Evolutionary conservation across 1,140 invertebrate species (phyloP), one percentile per base, ranked within the genome.

Genomic region (Chrysopa pallens): DNA sequence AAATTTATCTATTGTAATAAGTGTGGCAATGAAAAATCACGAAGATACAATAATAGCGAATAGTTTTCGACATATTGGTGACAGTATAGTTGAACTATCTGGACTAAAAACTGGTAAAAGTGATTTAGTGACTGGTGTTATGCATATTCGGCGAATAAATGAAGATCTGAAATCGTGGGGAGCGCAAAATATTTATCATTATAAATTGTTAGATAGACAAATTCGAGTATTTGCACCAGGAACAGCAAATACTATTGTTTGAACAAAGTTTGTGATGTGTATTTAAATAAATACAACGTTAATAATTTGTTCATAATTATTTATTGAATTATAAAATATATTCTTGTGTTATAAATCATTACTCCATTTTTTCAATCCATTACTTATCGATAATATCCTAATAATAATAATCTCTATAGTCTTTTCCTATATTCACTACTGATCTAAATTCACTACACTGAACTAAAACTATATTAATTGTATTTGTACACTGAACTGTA

Each of bases 201-300:
- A 73, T 48, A 81, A 78, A 62, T 63, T 81, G 41, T 72, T 70
- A 51, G 78, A 83, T 60, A 69, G 72, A 54, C 75, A 78, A 53
- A 68, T 84, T 7, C 77, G 76, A 54, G 64, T 80, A 36, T 74
- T 76, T 55, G 66, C 71, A 42, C 76, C 77, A 23, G 78, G 78
- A 29, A 65, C 55, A 36, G 47, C 45, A 17, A 39, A 46, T 38
- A 40, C 17, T 23, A 23, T 23, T 23, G 17, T 23, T 23, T 23
- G n/a, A n/a, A n/a, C n/a, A n/a, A n/a, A n/a, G n/a, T n/a, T n/a
- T n/a, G n/a, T n/a, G n/a, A n/a, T n/a, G n/a, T n/a, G n/a, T n/a
- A n/a, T n/a, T n/a, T n/a, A n/a, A n/a, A n/a, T n/a, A n/a, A n/a
- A n/a, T n/a, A n/a, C n/a, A n/a, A n/a, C n/a, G n/a, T n/a, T n/a